Percentiles rank a stretch among this genome's conserved stretches.
These are phyloP conservation scores for Sericinus montela DNA, from an alignment of 2,888 invertebrate genomes.

Conservation along the genomic window DNA sequence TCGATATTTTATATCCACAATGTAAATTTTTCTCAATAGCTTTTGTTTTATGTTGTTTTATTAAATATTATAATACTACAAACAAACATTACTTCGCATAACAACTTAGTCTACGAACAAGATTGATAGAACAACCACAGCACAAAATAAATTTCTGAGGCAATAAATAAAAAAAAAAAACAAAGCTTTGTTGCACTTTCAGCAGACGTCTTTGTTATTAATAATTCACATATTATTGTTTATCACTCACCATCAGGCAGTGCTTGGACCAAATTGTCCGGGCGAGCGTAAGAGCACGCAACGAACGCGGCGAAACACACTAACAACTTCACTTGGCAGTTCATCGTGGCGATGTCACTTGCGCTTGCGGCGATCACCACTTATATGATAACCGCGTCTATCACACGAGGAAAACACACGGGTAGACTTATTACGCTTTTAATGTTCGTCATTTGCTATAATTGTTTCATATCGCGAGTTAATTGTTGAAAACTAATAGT, in stretches of 20 bases:
- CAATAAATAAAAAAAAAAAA: too few species aligned
- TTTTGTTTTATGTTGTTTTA: too few species aligned
- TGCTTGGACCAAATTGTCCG: constrained; percentile 12
- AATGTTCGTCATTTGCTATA: constrained; percentile 21
- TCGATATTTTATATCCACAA: too few species aligned
- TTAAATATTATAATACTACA: too few species aligned
- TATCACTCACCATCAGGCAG: constrained; percentile 3
- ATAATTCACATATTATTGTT: too few species aligned
- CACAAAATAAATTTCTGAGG: too few species aligned
- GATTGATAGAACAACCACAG: too few species aligned
- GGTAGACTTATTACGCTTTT: not conserved
- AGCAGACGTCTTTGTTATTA: too few species aligned
- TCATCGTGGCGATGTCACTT: constrained; percentile 11
- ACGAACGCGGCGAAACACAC: constrained; percentile 34
- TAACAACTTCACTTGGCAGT: constrained; percentile 33
- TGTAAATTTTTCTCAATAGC: too few species aligned
- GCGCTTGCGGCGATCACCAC: constrained; percentile 29
- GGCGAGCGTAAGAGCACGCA: constrained; percentile 33
- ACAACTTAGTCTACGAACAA: too few species aligned
- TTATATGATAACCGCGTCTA: constrained; percentile 24
- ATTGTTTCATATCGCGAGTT: not conserved
- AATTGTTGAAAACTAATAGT: not conserved
- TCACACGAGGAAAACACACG: constrained; percentile 4
- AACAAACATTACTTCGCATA: too few species aligned
- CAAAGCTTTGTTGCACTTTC: too few species aligned